Percentiles rank a stretch among this genome's conserved stretches.
Evolutionary conservation across 1,140 invertebrate genomes (phyloP).

Genomic region (Drosophila mojavensis): DNA sequence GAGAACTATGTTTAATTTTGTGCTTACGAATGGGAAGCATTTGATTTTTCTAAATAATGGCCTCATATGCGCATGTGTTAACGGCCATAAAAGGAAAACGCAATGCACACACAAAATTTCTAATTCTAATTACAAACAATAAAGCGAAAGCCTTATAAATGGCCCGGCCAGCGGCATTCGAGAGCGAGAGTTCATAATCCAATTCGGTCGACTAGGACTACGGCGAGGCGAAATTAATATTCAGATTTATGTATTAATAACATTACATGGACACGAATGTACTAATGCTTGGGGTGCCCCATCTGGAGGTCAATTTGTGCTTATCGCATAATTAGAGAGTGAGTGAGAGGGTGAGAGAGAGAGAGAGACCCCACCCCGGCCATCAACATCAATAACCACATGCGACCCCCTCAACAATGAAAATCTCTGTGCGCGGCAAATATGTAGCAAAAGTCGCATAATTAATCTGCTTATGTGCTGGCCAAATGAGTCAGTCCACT

Average conservation of each 20-base stretch:
- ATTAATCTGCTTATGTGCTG: slow-evolving; percentile 75
- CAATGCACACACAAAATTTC: slow-evolving; percentile 72
- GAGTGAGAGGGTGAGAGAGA: slow-evolving; percentile 17
- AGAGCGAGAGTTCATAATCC: slow-evolving; percentile 64
- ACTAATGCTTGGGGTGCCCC: slow-evolving; percentile 21
- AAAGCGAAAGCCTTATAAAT: slow-evolving; percentile 67
- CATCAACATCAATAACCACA: slow-evolving; percentile 47
- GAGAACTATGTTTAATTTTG: slow-evolving; percentile 68
- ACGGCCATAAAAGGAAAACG: slow-evolving; percentile 43
- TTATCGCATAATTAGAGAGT: slow-evolving; percentile 73
- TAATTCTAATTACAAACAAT: slow-evolving; percentile 78
- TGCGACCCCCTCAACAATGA: slow-evolving; percentile 36
- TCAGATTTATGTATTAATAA: slow-evolving; percentile 81
- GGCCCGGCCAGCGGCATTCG: slow-evolving; percentile 22
- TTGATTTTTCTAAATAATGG: slow-evolving; percentile 45
- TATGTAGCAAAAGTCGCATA: slow-evolving; percentile 69
- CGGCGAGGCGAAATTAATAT: slow-evolving; percentile 63
- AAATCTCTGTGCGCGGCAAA: slow-evolving; percentile 43
- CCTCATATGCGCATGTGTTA: slow-evolving; percentile 47
- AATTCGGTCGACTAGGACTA: slow-evolving; percentile 7
- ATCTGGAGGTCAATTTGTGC: slow-evolving; percentile 68
- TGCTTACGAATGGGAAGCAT: slow-evolving; percentile 48
- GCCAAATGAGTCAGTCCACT: slow-evolving; percentile 26
- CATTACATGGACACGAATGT: slow-evolving; percentile 42
- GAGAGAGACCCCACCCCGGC: slow-evolving; percentile 26